These are phyloP conservation scores for Ormyrus pomaceus DNA, from an alignment of 2,888 invertebrate genomes.

Conservation along the genomic window DNA sequence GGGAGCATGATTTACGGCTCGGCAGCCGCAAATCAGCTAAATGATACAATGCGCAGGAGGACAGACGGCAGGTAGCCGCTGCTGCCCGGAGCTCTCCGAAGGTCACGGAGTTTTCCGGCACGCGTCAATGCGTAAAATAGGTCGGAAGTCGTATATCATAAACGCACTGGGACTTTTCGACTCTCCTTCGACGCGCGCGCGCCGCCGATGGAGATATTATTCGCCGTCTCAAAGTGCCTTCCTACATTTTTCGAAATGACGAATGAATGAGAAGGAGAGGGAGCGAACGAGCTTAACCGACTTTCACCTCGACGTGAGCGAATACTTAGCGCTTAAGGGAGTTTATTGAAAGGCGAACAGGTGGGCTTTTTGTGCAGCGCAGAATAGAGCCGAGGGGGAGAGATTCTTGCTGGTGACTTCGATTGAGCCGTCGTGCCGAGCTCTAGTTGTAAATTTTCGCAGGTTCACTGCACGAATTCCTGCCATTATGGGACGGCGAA, in stretches of 20 bases:
- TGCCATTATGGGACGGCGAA: too few species aligned
- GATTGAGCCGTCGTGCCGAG: slow-evolving; percentile 17
- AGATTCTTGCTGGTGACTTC: not conserved
- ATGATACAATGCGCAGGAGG: slow-evolving; percentile 54
- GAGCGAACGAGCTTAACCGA: slow-evolving; percentile 15
- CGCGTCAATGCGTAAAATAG: slow-evolving; percentile 63
- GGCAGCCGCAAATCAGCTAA: slow-evolving; percentile 54
- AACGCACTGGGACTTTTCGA: slow-evolving; percentile 39
- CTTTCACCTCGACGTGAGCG: slow-evolving; percentile 42
- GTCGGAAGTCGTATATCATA: slow-evolving; percentile 73
- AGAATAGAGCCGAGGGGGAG: slow-evolving; percentile 1
- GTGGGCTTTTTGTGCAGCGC: slow-evolving; percentile 49
- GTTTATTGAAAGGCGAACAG: slow-evolving; percentile 46
- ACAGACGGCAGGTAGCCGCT: slow-evolving; percentile 56
- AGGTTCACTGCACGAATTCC: too few species aligned
- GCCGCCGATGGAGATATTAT: slow-evolving; percentile 7
- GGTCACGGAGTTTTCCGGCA: slow-evolving; percentile 2
- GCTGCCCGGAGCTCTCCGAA: not conserved
- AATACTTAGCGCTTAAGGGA: slow-evolving; percentile 16
- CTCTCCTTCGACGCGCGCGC: not conserved
- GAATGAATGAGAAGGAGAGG: slow-evolving; percentile 25
- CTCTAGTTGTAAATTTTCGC: slow-evolving; percentile 23
- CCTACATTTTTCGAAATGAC: slow-evolving; percentile 28
- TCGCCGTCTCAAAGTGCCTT: not conserved
- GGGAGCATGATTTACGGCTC: slow-evolving; percentile 41